Conservation (phyloP, 2,888 invertebrate species). For the Mantis religiosa region DNA sequence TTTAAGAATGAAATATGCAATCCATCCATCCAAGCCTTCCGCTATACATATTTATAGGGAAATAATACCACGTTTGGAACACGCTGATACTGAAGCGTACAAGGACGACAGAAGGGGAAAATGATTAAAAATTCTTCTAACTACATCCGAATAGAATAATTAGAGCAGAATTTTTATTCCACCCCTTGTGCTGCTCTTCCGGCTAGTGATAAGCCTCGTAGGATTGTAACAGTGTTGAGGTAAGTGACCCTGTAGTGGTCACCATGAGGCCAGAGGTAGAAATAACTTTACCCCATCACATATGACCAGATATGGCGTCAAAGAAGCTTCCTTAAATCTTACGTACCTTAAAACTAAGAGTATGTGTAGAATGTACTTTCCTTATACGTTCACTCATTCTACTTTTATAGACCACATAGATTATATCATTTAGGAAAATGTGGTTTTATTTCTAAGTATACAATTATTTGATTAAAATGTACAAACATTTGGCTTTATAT, state of each 20-base stretch:
- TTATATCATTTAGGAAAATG: too few relatives aligned
- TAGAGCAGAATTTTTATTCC: background rate
- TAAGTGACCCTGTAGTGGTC: background rate
- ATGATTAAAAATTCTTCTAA: background rate
- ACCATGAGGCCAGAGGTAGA: background rate
- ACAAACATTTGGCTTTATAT: too few relatives aligned
- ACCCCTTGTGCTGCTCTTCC: background rate
- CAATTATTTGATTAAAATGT: too few relatives aligned
- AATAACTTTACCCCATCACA: too few relatives aligned
- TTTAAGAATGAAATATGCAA: conserved; percentile 19
- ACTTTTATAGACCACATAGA: too few relatives aligned
- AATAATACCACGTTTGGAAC: conserved; percentile 7
- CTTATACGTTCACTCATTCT: too few relatives aligned
- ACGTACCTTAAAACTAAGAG: too few relatives aligned
- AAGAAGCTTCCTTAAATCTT: too few relatives aligned
- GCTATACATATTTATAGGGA: conserved; percentile 15
- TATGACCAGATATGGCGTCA: too few relatives aligned
- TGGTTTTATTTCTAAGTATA: too few relatives aligned
- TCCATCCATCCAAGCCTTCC: background rate
- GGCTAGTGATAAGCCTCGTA: background rate
- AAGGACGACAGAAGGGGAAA: background rate
- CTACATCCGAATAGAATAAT: conserved; percentile 12
- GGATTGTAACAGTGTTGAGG: background rate
- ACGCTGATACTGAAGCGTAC: background rate
- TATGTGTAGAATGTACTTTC: too few relatives aligned